Evolutionary conservation across 2,797 vertebrate genomes (phyloP), one percentile per base, ranked within the genome.

Genomic region (Pseudochromis fuscus): DNA sequence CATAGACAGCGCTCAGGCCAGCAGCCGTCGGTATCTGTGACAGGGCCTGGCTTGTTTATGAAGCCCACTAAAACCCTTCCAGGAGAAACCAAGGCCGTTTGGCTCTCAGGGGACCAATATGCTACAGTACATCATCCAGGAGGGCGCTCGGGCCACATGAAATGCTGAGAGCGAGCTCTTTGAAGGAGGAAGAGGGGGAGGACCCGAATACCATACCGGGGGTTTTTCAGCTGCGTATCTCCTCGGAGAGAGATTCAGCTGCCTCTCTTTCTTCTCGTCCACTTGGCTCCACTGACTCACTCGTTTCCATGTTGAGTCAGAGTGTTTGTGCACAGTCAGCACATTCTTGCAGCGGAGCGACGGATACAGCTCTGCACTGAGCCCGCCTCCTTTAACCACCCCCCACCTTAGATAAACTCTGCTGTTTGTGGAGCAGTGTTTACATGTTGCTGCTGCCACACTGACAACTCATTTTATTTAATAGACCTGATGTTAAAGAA

Each of bases 231-330:
- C 87, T 80, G 81, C 71, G 19, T 83, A 86, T 88, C 85, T 91
- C 85, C 87, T 87, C 30, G 49, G 87, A 84, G 87, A 87, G 75
- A 62, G 66, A 83, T 89, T 80, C 59, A 42, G 55, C 69, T 66
- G 75, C 77, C 50, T 79, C 79, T 70, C 81, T 87, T 81, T 83
- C 77, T 84, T 83, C 79, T 83, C 2, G 48, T 81, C 37, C 15
- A 74, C 81, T 89, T 87, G 88, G 88, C 90, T 89, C 53, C 73
- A 72, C 72, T 86, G 89, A 90, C 81, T 91, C 85, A 83, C 46
- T 88, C 25, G 84, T 92, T 92, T 91, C 91, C 87, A 88, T 81
- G 83, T 89, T 87, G 89, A 92, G 91, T 92, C 90, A 91, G 79
- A 73, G 75, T 85, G 87, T 92, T 89, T 87, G 84, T 83, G 85